Evolutionary conservation across 2,797 vertebrate species (phyloP).

Genomic region (Eulemur mongoz): DNA sequence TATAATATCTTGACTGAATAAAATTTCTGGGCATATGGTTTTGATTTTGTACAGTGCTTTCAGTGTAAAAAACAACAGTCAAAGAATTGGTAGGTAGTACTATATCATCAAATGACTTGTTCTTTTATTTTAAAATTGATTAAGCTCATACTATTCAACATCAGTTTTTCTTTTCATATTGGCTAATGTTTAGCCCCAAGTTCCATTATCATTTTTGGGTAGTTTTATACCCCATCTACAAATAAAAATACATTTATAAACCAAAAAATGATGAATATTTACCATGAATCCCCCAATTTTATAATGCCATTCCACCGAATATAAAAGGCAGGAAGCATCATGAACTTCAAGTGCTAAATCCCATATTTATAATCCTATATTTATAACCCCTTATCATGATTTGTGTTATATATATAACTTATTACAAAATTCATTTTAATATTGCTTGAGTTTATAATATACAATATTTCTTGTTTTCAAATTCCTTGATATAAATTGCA

Average conservation of each 20-base stretch:
- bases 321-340: neutral
- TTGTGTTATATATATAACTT: neutral
- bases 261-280: neutral
- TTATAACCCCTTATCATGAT: neutral
- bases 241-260: neutral
- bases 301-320: neutral
- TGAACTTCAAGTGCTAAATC: neutral
- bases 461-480: neutral
- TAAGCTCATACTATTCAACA: neutral
- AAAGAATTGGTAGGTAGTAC: neutral
- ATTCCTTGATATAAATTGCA: neutral
- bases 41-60: neutral
- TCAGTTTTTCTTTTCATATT: neutral
- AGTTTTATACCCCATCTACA: neutral
- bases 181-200: neutral
- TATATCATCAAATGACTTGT: neutral
- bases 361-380: neutral
- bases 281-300: neutral
- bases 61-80: neutral
- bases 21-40: neutral
- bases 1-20: neutral
- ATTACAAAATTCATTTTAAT: neutral
- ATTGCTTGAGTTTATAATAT: neutral
- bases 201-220: neutral
- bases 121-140: neutral